Conservation (phyloP, 2,797 vertebrate genomes). For the Ficedula albicollis region DNA sequence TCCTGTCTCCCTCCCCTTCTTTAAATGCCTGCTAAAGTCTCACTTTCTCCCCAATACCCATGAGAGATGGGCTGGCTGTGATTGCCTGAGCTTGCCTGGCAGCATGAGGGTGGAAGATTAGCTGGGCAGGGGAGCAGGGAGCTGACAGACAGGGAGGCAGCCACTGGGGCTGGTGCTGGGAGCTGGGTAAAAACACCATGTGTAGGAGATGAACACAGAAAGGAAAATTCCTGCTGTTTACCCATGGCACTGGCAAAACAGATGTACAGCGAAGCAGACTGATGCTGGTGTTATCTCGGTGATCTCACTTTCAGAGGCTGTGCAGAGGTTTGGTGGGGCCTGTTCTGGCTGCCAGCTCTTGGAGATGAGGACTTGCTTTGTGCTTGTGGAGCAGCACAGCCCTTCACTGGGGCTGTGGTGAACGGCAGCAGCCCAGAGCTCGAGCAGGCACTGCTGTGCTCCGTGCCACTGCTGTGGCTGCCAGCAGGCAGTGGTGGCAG, state of each 20-base stretch:
- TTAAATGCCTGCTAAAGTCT: neutral
- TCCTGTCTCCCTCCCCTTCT: neutral
- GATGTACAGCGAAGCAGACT: neutral
- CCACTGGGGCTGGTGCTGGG: neutral
- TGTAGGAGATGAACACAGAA: neutral
- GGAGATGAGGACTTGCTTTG: neutral
- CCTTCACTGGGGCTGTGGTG: neutral
- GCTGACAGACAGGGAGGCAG: neutral
- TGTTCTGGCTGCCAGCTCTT: neutral
- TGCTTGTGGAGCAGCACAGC: neutral
- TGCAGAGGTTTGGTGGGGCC: neutral
- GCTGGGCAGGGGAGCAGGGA: neutral
- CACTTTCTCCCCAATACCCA: neutral
- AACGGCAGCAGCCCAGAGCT: neutral
- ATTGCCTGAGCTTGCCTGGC: neutral
- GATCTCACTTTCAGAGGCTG: neutral
- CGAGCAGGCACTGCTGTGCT: fast-evolving
- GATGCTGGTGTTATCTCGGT: neutral
- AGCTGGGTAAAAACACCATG: neutral
- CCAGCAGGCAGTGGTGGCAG: neutral
- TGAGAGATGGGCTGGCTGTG: neutral
- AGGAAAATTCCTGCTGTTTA: neutral
- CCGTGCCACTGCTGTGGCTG: neutral
- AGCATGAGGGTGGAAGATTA: neutral
- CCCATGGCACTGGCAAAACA: neutral